Evolutionary conservation across 2,113 vertebrate genomes (phyloP).

Genomic region (Urocolius indicus): DNA sequence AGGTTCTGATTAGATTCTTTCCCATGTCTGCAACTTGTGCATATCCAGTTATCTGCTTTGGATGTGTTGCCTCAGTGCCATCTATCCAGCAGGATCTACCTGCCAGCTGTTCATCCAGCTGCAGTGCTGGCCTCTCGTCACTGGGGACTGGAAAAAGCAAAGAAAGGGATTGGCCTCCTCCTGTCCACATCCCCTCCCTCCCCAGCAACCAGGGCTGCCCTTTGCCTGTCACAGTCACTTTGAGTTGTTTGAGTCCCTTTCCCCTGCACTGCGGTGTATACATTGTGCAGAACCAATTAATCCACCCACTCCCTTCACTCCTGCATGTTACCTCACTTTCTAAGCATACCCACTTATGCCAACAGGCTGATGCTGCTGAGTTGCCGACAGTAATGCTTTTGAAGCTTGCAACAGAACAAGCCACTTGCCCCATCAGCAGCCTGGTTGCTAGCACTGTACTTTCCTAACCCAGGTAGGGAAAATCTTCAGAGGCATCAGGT

Average conservation of each 20-base stretch:
- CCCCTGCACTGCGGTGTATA: not conserved
- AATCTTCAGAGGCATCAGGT: not conserved
- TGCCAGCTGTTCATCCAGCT: not conserved
- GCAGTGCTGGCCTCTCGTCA: not conserved
- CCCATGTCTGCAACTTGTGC: not conserved
- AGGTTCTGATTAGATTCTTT: not conserved
- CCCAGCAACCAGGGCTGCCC: not conserved
- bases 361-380: rapidly evolving
- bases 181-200: not conserved
- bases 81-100: not conserved
- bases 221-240: not conserved
- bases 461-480: not conserved
- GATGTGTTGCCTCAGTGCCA: not conserved
- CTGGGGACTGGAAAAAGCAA: not conserved
- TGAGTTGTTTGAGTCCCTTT: not conserved
- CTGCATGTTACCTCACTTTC: not conserved
- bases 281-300: not conserved
- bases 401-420: not conserved
- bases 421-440: not conserved
- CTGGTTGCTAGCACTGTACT: not conserved
- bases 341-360: not conserved
- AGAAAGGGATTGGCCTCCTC: not conserved
- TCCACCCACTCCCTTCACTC: not conserved
- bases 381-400: not conserved
- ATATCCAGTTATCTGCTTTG: not conserved